Conservation (phyloP, 2,113 vertebrate genomes). For the Australoheros scitulus region DNA sequence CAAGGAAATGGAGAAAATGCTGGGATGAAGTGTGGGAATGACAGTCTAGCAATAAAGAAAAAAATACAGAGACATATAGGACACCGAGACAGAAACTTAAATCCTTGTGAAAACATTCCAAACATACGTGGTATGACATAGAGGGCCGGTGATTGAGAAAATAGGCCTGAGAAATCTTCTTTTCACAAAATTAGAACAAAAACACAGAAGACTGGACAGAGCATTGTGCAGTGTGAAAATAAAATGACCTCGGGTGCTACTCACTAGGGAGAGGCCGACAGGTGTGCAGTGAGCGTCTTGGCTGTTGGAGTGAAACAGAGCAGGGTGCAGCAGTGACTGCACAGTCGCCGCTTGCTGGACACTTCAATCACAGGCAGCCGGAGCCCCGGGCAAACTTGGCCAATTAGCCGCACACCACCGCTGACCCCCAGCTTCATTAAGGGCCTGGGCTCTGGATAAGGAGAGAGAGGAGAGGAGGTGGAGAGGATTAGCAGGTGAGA, state of each 20-base stretch:
- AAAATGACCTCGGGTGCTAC: constrained; percentile 58
- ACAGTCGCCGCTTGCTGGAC: constrained; percentile 66
- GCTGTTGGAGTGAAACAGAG: constrained; percentile 70
- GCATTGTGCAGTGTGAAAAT: constrained; percentile 32
- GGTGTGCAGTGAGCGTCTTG: constrained; percentile 54
- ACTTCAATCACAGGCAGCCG: constrained; percentile 77
- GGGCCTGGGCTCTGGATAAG: constrained; percentile 66
- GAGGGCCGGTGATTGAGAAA: constrained; percentile 13
- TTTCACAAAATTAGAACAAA: constrained; percentile 27
- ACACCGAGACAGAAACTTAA: background rate
- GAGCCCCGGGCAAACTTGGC: constrained; percentile 75
- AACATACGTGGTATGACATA: background rate
- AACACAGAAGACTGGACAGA: constrained; percentile 15
- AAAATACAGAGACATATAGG: background rate
- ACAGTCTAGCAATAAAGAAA: constrained; percentile 26
- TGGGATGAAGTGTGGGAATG: constrained; percentile 31
- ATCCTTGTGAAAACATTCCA: constrained; percentile 3
- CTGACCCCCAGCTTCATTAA: constrained; percentile 81
- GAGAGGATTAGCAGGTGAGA: constrained; percentile 42
- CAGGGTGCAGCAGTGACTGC: constrained; percentile 59
- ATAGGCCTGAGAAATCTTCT: background rate
- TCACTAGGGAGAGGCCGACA: constrained; percentile 66
- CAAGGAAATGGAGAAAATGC: constrained; percentile 53
- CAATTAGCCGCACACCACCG: constrained; percentile 77
- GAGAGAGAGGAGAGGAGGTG: constrained; percentile 25